These are phyloP conservation scores for Pristionchus exspectatus DNA, from an alignment of 2,888 invertebrate species.

Conservation along the genomic window DNA sequence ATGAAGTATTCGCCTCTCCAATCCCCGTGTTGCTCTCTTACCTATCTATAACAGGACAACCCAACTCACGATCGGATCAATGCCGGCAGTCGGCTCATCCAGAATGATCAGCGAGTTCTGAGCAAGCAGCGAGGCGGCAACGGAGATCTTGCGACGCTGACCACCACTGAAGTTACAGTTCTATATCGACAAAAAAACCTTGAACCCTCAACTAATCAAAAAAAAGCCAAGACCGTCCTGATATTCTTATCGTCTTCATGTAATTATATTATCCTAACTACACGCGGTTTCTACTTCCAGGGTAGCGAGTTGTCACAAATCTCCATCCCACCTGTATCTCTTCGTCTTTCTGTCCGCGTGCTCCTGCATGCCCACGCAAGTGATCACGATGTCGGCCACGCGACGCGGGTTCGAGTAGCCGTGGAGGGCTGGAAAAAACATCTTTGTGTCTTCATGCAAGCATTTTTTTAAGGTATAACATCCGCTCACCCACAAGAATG, in stretches of 20 bases:
- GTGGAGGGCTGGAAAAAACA: constrained; percentile 44
- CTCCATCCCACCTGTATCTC: constrained; percentile 56
- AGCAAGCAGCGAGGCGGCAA: constrained; percentile 87
- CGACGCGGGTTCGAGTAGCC: constrained; percentile 18
- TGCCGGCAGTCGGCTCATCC: constrained; percentile 80
- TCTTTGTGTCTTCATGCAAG: too few species aligned
- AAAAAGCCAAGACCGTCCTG: too few species aligned
- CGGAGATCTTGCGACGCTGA: constrained; percentile 88
- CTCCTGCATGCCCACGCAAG: constrained; percentile 70
- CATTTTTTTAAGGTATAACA: not conserved
- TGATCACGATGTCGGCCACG: constrained; percentile 56
- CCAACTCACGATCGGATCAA: constrained; percentile 81
- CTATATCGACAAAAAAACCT: not conserved
- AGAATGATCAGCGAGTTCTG: constrained; percentile 86
- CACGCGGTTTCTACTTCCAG: too few species aligned
- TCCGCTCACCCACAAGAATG: not conserved
- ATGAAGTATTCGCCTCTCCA: too few species aligned
- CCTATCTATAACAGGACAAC: too few species aligned
- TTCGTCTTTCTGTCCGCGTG: constrained; percentile 70
- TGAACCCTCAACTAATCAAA: too few species aligned
- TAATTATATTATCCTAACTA: not conserved
- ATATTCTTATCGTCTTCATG: not conserved
- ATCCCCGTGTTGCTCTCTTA: too few species aligned
- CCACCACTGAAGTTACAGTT: constrained; percentile 83
- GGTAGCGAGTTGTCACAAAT: too few species aligned